Conservation (phyloP, 1,140 invertebrate genomes). For the Samia ricini region DNA sequence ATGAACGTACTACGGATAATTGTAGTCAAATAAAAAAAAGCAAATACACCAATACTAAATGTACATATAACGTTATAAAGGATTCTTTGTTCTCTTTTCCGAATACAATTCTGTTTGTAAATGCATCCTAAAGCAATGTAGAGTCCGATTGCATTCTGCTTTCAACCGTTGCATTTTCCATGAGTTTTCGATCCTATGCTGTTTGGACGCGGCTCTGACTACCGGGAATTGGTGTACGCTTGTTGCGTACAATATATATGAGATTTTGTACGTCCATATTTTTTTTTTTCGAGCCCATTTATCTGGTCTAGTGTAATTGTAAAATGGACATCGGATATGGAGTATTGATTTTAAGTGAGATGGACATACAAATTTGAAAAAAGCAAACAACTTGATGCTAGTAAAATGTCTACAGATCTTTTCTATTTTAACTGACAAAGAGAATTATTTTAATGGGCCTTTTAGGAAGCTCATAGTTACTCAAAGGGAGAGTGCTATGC, state of each 20-base stretch:
- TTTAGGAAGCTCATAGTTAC: too few species aligned
- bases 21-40: too few species aligned
- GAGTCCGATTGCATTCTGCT: conserved; percentile 55
- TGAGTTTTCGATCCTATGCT: conserved; percentile 42
- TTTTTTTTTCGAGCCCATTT: conserved; percentile 50
- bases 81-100: conserved; percentile 32
- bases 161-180: conserved; percentile 58
- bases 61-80: conserved; percentile 32
- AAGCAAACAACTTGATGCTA: too few species aligned
- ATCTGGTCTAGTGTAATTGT: conserved; percentile 46
- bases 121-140: conserved; percentile 50
- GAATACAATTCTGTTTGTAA: conserved; percentile 18
- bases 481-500: too few species aligned
- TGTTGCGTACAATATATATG: conserved; percentile 62
- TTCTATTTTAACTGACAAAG: too few species aligned
- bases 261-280: conserved; percentile 58
- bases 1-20: too few species aligned
- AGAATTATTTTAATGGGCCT: too few species aligned
- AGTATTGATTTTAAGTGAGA: conserved; percentile 23
- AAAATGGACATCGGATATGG: conserved; percentile 33
- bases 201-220: conserved; percentile 45
- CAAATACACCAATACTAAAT: conserved; percentile 33
- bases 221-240: conserved; percentile 55
- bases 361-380: too few species aligned
- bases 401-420: too few species aligned